These are phyloP conservation scores for Saccopteryx bilineata DNA, from an alignment of 2,113 vertebrate genomes.

Conservation along the genomic window DNA sequence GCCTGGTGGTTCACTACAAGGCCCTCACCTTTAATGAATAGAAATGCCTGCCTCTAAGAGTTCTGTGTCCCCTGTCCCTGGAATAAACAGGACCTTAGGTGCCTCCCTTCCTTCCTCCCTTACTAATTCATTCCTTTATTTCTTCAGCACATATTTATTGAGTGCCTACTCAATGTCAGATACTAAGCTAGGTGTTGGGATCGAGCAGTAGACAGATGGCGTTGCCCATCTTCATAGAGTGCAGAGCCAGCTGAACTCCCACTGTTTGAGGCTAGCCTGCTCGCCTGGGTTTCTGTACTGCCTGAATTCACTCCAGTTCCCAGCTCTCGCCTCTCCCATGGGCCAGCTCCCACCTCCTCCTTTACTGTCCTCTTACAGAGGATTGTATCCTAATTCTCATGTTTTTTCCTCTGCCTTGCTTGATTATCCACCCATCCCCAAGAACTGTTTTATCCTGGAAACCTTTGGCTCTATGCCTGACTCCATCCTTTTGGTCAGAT, in stretches of 20 bases:
- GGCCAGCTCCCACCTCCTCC: neutral
- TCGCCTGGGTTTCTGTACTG: neutral
- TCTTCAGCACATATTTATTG: neutral
- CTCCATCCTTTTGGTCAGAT: neutral
- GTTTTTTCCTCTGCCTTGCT: neutral
- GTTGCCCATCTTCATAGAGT: neutral
- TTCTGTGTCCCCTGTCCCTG: neutral
- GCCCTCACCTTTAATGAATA: neutral
- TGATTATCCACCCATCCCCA: neutral
- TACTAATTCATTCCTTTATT: neutral
- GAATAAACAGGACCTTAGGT: neutral
- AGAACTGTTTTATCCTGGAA: neutral
- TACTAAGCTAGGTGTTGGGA: neutral
- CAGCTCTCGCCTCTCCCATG: neutral
- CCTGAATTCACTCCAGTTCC: neutral
- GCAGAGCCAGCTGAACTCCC: neutral
- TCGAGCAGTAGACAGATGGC: neutral
- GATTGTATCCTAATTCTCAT: neutral
- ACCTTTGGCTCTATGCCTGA: neutral
- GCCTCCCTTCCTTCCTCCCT: neutral
- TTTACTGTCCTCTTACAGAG: neutral
- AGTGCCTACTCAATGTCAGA: neutral
- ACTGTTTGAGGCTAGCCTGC: neutral
- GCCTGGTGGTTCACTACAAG: neutral
- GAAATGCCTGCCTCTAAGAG: neutral